phyloP scores from a whole-genome alignment of 2,113 vertebrate species.

The Stercorarius parasiticus region DNA sequence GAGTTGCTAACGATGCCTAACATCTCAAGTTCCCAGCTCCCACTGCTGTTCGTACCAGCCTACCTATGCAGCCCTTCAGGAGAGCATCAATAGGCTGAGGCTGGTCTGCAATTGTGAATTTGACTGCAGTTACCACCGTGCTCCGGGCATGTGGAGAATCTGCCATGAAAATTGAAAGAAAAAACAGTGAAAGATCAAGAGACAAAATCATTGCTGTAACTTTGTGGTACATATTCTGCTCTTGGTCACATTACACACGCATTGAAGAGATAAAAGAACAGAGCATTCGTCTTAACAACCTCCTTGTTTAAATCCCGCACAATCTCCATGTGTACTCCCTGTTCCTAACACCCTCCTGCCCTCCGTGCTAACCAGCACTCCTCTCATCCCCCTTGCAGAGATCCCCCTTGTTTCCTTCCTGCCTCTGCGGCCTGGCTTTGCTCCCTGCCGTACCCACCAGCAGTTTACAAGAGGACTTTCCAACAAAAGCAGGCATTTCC shows the following conservation, averaged over 20 bases:
- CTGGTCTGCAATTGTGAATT: conserved; percentile 92
- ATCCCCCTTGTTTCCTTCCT: not conserved
- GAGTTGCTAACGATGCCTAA: accelerated
- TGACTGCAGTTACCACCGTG: conserved; percentile 88
- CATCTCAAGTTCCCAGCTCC: not conserved
- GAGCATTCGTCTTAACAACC: not conserved
- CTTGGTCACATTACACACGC: accelerated
- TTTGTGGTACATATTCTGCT: not conserved
- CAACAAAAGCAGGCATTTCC: not conserved
- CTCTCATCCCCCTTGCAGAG: not conserved
- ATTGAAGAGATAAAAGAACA: not conserved
- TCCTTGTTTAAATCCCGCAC: not conserved
- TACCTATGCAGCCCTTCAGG: conserved; percentile 88
- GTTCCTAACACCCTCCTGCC: not conserved
- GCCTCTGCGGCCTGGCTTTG: not conserved
- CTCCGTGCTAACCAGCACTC: not conserved
- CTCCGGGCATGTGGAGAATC: conserved; percentile 86
- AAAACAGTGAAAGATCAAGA: not conserved
- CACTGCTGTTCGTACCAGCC: not conserved
- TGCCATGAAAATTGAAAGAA: not conserved
- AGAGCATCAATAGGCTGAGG: conserved; percentile 86
- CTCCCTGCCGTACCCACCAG: not conserved
- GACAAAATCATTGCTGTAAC: not conserved
- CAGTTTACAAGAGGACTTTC: not conserved
- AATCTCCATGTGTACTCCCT: not conserved